Conservation (phyloP, 1,140 invertebrate genomes). For the Drosophila serrata region DNA sequence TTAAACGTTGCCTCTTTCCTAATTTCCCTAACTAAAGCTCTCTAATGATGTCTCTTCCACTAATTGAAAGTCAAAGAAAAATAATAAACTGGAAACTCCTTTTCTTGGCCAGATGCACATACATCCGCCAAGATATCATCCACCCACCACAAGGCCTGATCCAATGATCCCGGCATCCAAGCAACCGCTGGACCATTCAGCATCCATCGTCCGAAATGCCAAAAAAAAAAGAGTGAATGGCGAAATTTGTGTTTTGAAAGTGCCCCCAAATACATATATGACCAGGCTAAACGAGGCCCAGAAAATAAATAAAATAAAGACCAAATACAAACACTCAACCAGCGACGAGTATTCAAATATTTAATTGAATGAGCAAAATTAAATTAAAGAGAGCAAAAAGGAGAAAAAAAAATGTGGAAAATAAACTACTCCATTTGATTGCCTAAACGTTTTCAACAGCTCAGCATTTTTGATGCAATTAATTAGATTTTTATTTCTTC, state of each 20-base stretch:
- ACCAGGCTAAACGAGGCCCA: conserved; percentile 14
- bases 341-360: conserved; percentile 60
- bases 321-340: conserved; percentile 44
- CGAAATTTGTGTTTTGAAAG: conserved; percentile 58
- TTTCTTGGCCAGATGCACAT: conserved; percentile 40
- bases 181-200: conserved; percentile 8
- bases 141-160: conserved; percentile 21
- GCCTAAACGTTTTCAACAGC: conserved; percentile 79
- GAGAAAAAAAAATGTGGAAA: conserved; percentile 5
- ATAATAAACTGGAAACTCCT: not conserved
- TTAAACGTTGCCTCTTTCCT: not conserved
- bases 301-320: conserved; percentile 17
- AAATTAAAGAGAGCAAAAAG: conserved; percentile 13
- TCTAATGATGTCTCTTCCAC: conserved; percentile 6
- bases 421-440: conserved; percentile 73
- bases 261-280: conserved; percentile 22
- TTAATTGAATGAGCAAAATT: conserved; percentile 66
- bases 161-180: conserved; percentile 16
- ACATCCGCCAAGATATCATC: conserved; percentile 32
- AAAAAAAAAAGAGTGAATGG: conserved; percentile 55
- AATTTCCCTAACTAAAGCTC: not conserved
- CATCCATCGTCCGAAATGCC: conserved; percentile 4
- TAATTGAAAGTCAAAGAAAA: conserved; percentile 31
- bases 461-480: conserved; percentile 78
- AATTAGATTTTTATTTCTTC: conserved; percentile 82